phyloP scores from a whole-genome alignment of 2,888 invertebrate species.

The Quadroppia sp. region DNA sequence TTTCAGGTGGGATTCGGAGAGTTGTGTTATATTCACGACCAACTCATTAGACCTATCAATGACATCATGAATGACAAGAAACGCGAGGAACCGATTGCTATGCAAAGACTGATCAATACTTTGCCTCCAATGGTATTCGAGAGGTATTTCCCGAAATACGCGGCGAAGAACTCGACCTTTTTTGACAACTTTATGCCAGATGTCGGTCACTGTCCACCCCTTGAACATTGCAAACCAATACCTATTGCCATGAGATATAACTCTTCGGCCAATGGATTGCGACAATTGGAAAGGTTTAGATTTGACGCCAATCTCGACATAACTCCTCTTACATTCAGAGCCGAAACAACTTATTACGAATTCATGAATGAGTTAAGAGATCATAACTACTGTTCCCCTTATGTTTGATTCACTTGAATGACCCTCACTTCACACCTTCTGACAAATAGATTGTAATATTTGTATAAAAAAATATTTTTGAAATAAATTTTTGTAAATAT shows the following conservation, averaged over 20 bases:
- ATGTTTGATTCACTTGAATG: background rate
- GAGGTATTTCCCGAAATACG: background rate
- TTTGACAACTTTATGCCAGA: constrained; percentile 8
- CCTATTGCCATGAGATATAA: constrained; percentile 1
- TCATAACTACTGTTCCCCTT: constrained; percentile 8
- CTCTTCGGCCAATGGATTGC: background rate
- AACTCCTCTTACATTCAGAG: background rate
- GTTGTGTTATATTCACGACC: constrained; percentile 19
- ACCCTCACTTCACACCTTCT: too few relatives aligned
- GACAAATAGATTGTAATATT: too few relatives aligned
- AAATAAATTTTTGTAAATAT: too few relatives aligned
- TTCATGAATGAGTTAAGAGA: background rate
- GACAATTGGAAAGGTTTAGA: constrained; percentile 5
- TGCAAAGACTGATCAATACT: background rate
- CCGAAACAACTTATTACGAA: background rate
- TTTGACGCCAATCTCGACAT: background rate
- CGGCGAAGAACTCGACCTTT: background rate
- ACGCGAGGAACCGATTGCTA: background rate
- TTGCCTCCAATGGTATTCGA: background rate
- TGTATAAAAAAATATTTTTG: too few relatives aligned
- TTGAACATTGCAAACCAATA: background rate
- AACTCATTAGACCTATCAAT: background rate
- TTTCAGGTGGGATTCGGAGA: constrained; percentile 28
- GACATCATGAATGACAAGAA: background rate
- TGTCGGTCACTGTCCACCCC: background rate